These are phyloP conservation scores for Rhynchonycteris naso DNA, from an alignment of 2,797 vertebrate genomes.

Conservation along the genomic window DNA sequence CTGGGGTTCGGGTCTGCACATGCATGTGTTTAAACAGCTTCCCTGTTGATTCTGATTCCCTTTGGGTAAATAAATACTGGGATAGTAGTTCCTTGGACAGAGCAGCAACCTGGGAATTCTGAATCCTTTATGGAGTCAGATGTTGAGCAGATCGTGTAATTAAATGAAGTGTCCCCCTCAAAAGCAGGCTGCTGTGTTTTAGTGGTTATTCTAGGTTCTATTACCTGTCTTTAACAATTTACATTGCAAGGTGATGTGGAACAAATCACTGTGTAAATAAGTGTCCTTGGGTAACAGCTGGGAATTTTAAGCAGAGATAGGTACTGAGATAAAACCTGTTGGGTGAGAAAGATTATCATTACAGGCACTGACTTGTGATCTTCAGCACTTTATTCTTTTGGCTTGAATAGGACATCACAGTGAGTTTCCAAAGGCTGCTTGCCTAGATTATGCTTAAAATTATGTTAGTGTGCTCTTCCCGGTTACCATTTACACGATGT, in stretches of 20 bases:
- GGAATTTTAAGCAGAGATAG: not conserved
- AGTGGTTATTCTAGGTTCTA: not conserved
- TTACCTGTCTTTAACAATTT: not conserved
- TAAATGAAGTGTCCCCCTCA: not conserved
- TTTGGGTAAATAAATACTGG: not conserved
- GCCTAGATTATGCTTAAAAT: not conserved
- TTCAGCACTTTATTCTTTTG: not conserved
- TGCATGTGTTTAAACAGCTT: not conserved
- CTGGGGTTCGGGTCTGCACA: not conserved
- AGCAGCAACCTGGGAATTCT: not conserved
- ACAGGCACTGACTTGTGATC: not conserved
- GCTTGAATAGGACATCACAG: not conserved
- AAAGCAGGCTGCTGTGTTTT: not conserved
- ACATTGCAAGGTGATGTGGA: not conserved
- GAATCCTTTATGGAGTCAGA: not conserved
- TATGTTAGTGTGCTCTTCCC: not conserved
- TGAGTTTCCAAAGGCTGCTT: not conserved
- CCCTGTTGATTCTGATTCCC: not conserved
- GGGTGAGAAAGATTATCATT: not conserved
- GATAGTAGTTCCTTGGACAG: not conserved
- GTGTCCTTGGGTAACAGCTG: not conserved
- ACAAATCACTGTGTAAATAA: not conserved
- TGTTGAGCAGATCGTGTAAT: not conserved
- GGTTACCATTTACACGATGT: not conserved
- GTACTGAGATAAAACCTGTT: not conserved